Percentiles rank a stretch among this genome's conserved stretches.
These are phyloP conservation scores for Phaetusa simplex DNA, from an alignment of 2,113 vertebrate genomes.

Conservation along the genomic window DNA sequence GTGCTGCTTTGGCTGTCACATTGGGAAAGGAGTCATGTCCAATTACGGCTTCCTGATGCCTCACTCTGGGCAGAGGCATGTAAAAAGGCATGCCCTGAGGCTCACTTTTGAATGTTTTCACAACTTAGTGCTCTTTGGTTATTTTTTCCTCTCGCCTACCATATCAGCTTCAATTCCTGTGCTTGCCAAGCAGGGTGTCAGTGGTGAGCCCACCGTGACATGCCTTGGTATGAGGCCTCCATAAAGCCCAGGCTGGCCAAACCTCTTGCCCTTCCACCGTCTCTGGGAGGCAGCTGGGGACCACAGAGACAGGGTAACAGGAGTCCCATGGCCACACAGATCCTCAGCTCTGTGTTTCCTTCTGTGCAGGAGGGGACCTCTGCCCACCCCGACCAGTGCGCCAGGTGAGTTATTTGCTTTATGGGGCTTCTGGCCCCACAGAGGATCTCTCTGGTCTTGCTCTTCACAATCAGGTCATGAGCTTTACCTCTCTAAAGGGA, in stretches of 20 bases:
- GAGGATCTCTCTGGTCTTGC: background rate
- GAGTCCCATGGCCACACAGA: background rate
- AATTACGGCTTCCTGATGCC: background rate
- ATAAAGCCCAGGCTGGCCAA: background rate
- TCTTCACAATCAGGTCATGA: background rate
- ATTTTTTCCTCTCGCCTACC: background rate
- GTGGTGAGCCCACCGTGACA: background rate
- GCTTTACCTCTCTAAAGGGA: background rate
- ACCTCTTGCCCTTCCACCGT: background rate
- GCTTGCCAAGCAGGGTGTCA: background rate
- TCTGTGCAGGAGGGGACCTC: slow-evolving; percentile 80
- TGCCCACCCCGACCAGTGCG: slow-evolving; percentile 69
- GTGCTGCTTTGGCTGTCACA: background rate
- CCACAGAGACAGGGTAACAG: background rate
- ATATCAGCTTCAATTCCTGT: rapidly evolving
- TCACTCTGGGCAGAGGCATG: background rate
- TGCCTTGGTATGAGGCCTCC: background rate
- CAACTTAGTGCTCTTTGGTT: background rate
- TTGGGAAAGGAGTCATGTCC: background rate
- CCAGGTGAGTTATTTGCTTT: slow-evolving; percentile 54
- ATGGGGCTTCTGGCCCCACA: background rate
- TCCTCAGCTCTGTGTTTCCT: slow-evolving; percentile 25
- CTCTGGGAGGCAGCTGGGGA: background rate
- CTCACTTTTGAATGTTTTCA: background rate
- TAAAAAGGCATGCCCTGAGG: background rate